phyloP scores from a whole-genome alignment of 2,113 vertebrate genomes.

The Meriones unguiculatus region DNA sequence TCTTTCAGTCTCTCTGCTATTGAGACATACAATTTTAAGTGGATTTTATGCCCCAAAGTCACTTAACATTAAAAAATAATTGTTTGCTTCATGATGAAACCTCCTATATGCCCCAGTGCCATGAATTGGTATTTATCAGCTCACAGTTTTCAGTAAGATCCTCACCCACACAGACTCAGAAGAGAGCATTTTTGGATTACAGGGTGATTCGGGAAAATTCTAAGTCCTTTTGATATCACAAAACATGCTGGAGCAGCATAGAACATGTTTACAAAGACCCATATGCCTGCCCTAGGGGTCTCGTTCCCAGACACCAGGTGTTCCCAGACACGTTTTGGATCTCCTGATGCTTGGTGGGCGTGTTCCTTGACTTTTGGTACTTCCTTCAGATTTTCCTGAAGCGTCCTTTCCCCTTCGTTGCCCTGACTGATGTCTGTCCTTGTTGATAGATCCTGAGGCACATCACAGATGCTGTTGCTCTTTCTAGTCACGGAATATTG shows the following conservation, averaged over 20 bases:
- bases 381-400: not conserved
- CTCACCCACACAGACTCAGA: not conserved
- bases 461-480: not conserved
- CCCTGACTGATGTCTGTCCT: too few species aligned
- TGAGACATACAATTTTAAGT: not conserved
- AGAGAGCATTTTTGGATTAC: conserved; percentile 21
- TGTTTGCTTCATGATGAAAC: not conserved
- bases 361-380: too few species aligned
- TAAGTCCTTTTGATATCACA: conserved; percentile 8
- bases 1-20: not conserved
- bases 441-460: not conserved
- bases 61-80: not conserved
- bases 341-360: not conserved
- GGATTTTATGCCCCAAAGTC: not conserved
- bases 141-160: not conserved
- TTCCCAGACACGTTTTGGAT: not conserved
- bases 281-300: not conserved
- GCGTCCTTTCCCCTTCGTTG: not conserved
- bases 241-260: not conserved
- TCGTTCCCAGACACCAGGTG: not conserved
- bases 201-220: not conserved
- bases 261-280: not conserved
- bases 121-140: not conserved
- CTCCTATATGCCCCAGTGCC: not conserved
- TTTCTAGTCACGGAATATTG: not conserved